Percentiles rank a stretch among this genome's conserved stretches.
phyloP scores from a whole-genome alignment of 2,888 invertebrate genomes.

The Temnothorax unifasciatus region DNA sequence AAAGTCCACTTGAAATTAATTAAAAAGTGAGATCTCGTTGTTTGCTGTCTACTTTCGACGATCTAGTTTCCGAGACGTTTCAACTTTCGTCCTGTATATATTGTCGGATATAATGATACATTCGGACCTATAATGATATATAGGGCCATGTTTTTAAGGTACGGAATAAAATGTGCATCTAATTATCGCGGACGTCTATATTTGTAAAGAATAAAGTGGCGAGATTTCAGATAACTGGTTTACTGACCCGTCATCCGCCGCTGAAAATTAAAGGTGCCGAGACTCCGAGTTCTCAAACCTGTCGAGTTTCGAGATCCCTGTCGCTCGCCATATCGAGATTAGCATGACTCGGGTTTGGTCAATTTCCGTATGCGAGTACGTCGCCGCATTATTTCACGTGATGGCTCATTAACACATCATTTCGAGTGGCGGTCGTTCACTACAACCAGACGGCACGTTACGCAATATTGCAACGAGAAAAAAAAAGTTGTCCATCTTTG shows the following conservation, averaged over 20 bases:
- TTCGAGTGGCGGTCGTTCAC: not conserved
- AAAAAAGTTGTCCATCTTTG: not conserved
- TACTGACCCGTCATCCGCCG: not conserved
- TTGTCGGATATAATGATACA: not conserved
- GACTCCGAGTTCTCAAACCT: slow-evolving; percentile 16
- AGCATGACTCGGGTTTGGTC: slow-evolving; percentile 14
- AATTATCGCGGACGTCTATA: not conserved
- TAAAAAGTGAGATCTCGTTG: not conserved
- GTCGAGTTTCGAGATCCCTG: not conserved
- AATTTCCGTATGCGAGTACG: slow-evolving; percentile 13
- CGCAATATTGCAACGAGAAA: slow-evolving; percentile 6
- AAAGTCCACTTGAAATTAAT: not conserved
- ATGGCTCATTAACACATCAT: slow-evolving; percentile 26
- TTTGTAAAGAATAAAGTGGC: not conserved
- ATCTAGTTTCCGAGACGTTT: not conserved
- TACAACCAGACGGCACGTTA: not conserved
- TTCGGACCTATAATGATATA: not conserved
- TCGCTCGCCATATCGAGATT: slow-evolving; percentile 29
- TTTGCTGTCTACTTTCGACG: not conserved
- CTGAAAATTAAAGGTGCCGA: slow-evolving; percentile 8
- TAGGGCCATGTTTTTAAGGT: not conserved
- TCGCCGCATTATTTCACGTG: slow-evolving; percentile 20
- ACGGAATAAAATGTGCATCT: not conserved
- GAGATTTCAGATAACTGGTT: slow-evolving; percentile 16
- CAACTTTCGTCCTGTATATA: not conserved